These are phyloP conservation scores for Prunella fulvescens DNA, from an alignment of 2,113 vertebrate genomes.

Conservation along the genomic window DNA sequence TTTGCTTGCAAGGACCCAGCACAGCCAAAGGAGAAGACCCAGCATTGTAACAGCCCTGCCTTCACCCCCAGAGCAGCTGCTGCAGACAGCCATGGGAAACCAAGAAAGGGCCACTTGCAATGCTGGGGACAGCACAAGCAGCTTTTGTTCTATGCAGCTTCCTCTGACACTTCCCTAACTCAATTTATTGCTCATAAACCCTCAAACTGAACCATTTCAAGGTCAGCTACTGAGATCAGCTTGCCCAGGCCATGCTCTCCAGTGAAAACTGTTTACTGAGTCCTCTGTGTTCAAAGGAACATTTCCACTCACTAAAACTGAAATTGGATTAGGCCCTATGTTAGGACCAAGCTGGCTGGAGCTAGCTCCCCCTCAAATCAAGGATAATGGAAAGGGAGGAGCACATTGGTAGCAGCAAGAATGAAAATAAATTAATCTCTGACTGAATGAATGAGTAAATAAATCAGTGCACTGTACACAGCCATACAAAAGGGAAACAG, in stretches of 20 bases:
- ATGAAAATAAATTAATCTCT: neutral
- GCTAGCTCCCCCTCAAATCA: neutral
- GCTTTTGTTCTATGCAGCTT: neutral
- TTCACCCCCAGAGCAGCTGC: neutral
- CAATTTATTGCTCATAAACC: neutral
- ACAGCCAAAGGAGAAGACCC: neutral
- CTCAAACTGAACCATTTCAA: neutral
- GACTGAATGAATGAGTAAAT: neutral
- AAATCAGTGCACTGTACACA: neutral
- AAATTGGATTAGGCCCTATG: neutral
- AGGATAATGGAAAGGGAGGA: neutral
- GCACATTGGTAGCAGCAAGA: neutral
- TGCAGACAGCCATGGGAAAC: neutral
- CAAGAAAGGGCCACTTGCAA: neutral
- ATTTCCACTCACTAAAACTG: neutral
- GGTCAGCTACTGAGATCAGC: neutral
- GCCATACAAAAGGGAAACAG: neutral
- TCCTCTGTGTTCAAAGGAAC: neutral
- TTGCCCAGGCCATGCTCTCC: neutral
- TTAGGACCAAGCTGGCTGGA: neutral
- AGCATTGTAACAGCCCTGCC: accelerated
- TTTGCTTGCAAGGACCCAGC: neutral
- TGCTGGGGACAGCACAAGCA: neutral
- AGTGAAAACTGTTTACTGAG: neutral
- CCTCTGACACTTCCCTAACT: neutral